Percentiles rank a stretch among this genome's conserved stretches.
phyloP scores from a whole-genome alignment of 1,140 invertebrate genomes.

The Amyelois transitella region DNA sequence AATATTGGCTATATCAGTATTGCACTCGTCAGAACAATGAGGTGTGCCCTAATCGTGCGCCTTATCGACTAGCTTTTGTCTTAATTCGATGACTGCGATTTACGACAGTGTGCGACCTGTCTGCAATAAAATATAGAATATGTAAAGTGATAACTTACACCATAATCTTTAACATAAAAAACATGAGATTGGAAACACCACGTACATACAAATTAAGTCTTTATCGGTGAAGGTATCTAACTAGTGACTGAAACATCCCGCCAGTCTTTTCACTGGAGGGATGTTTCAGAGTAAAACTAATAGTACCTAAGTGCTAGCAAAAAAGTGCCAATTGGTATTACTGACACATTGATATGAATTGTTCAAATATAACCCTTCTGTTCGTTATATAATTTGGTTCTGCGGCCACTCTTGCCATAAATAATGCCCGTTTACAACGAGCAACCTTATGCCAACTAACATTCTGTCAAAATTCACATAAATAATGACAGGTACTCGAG shows the following conservation, averaged over 20 bases:
- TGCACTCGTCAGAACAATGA: conserved; percentile 51
- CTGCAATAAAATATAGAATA: conserved; percentile 38
- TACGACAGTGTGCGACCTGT: conserved; percentile 38
- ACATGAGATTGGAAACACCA: too few relatives aligned
- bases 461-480: conserved; percentile 69
- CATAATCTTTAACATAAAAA: too few relatives aligned
- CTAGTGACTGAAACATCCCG: too few relatives aligned
- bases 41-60: conserved; percentile 48
- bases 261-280: too few relatives aligned
- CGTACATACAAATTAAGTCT: too few relatives aligned
- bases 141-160: background rate
- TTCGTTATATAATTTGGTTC: background rate
- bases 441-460: conserved; percentile 29
- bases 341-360: too few relatives aligned
- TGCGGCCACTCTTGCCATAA: conserved; percentile 42
- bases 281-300: too few relatives aligned
- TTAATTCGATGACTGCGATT: conserved; percentile 65
- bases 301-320: too few relatives aligned
- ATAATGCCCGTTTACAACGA: conserved; percentile 58
- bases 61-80: conserved; percentile 64
- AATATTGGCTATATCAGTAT: conserved; percentile 50
- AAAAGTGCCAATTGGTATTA: too few relatives aligned
- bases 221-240: too few relatives aligned
- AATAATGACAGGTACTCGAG: conserved; percentile 54
- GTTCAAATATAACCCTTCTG: too few relatives aligned